Evolutionary conservation across 2,888 invertebrate species (phyloP).

Genomic region (Ischnura elegans): DNA sequence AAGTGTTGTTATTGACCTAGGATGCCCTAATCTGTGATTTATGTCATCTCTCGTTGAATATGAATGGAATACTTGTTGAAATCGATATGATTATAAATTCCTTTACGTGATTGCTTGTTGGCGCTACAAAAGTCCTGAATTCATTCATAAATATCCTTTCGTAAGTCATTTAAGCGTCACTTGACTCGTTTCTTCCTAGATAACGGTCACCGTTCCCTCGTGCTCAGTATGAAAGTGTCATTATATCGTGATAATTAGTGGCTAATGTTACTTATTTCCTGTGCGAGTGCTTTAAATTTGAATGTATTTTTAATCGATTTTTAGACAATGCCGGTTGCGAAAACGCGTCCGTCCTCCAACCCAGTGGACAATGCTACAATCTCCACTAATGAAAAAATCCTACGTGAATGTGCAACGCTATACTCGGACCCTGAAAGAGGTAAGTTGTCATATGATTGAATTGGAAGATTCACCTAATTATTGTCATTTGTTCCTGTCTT

Average conservation of each 20-base stretch:
- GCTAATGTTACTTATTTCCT: too few species aligned
- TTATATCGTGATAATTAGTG: not conserved
- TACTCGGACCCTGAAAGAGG: slow-evolving; percentile 79
- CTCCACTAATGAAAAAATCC: slow-evolving; percentile 79
- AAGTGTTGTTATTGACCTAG: not conserved
- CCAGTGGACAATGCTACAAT: slow-evolving; percentile 75
- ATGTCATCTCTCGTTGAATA: not conserved
- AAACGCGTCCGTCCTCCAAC: slow-evolving; percentile 72
- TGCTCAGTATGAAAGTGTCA: not conserved
- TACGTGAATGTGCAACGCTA: slow-evolving; percentile 79
- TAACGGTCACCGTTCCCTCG: not conserved
- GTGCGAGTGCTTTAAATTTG: too few species aligned
- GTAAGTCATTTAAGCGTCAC: not conserved
- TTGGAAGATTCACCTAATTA: too few species aligned
- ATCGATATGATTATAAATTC: not conserved
- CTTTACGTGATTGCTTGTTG: not conserved
- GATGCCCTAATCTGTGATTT: not conserved
- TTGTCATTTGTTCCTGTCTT: too few species aligned
- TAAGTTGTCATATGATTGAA: slow-evolving; percentile 71
- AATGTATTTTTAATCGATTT: not conserved
- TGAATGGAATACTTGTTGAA: not conserved
- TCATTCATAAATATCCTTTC: not conserved
- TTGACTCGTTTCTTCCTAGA: not conserved
- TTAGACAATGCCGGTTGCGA: slow-evolving; percentile 65
- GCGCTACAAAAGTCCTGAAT: not conserved